A percentile compares a stretch with the other conserved stretches of the same genome.
phyloP scores from a whole-genome alignment of 2,113 vertebrate genomes.

The Poeciliopsis turrubarensis region DNA sequence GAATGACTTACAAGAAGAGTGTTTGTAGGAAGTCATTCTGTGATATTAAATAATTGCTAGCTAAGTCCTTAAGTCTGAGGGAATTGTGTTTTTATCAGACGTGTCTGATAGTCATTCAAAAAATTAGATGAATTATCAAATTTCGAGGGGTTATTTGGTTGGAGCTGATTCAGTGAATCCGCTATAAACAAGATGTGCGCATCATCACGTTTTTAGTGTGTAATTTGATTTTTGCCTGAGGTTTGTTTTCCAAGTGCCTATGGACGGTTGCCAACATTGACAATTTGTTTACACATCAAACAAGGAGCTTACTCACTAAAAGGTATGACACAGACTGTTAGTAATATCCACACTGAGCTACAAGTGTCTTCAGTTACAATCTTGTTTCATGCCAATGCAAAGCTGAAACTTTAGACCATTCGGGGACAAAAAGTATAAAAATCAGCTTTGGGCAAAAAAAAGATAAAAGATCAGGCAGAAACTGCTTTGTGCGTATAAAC shows the following conservation, averaged over 20 bases:
- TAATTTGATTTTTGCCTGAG: not conserved
- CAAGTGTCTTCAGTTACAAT: not conserved
- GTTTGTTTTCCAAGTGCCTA: not conserved
- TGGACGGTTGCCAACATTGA: not conserved
- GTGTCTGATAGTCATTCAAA: not conserved
- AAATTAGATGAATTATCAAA: not conserved
- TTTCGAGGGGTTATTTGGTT: not conserved
- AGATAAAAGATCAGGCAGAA: not conserved
- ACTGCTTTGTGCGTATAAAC: not conserved
- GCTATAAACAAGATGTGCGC: not conserved
- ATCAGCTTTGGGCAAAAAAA: not conserved
- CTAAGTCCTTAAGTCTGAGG: not conserved
- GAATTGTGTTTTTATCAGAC: not conserved
- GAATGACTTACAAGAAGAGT: not conserved
- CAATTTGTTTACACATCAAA: conserved; percentile 7
- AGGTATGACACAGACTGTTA: not conserved
- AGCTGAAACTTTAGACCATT: not conserved
- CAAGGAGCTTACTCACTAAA: not conserved
- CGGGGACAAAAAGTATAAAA: not conserved
- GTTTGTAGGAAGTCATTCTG: not conserved
- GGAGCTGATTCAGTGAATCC: not conserved
- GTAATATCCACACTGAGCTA: not conserved
- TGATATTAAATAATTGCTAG: not conserved
- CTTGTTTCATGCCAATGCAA: not conserved
- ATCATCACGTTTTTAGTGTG: not conserved